Evolutionary conservation across 2,888 invertebrate genomes (phyloP).

Genomic region (Mythimna albipuncta): DNA sequence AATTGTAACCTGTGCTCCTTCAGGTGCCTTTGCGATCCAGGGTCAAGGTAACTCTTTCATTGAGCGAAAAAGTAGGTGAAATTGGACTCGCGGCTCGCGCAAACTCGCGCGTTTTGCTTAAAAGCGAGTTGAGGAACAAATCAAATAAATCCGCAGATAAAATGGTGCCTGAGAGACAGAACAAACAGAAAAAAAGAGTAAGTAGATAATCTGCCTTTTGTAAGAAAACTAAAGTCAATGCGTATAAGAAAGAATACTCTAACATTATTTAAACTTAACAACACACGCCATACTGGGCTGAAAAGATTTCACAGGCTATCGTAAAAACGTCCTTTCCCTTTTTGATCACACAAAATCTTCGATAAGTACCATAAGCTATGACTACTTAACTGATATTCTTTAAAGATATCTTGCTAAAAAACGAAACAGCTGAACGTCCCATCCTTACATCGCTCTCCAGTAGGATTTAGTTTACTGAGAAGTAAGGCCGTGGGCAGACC

Average conservation of each 20-base stretch:
- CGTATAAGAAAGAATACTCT: slow-evolving; percentile 8
- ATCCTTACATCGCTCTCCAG: slow-evolving; percentile 31
- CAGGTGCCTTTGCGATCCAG: too few species aligned
- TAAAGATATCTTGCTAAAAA: slow-evolving; percentile 41
- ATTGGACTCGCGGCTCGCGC: too few species aligned
- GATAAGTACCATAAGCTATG: slow-evolving; percentile 39
- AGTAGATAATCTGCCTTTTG: slow-evolving; percentile 12
- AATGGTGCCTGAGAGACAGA: background rate
- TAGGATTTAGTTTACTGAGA: slow-evolving; percentile 44
- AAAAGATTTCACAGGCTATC: slow-evolving; percentile 25
- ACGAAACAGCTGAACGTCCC: slow-evolving; percentile 11
- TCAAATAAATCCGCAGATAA: background rate
- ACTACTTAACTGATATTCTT: slow-evolving; percentile 48
- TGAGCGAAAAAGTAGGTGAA: too few species aligned
- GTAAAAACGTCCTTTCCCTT: slow-evolving; percentile 29
- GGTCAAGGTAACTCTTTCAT: too few species aligned
- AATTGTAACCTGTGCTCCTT: too few species aligned
- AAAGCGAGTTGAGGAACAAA: too few species aligned
- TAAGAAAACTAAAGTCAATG: slow-evolving; percentile 6
- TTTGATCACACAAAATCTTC: slow-evolving; percentile 45
- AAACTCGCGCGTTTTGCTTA: too few species aligned
- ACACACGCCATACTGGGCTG: slow-evolving; percentile 4
- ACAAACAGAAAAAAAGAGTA: background rate
- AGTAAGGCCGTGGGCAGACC: slow-evolving; percentile 11
- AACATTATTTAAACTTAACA: slow-evolving; percentile 14